Base-by-base conservation (phyloP, 2,888 invertebrate species). In the Phaedon cochleariae region DNA sequence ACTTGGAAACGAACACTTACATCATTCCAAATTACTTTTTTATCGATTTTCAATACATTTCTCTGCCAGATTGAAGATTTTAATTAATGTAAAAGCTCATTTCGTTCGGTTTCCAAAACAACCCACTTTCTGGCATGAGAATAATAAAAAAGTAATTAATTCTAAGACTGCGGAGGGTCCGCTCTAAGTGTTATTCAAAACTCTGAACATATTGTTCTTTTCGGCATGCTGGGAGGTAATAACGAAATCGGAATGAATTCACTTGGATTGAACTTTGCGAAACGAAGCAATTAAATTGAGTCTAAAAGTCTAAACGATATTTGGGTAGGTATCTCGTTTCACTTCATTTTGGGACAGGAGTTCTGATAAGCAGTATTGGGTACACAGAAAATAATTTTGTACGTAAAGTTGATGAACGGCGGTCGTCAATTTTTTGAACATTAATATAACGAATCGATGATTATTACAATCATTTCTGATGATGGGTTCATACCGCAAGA, bases 101-200 rank as follows among this genome's bases (percentile, higher is more conserved):
- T 34, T 34, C 34, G 6, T 2, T 34, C n/a, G n/a, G 26, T 26
- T 7, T 26, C 26, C 41, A 15, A 41, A n/a, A 15, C 41, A 41
- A 34, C 15, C 15, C 41, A n/a, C 26, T 26, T 26, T 7, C 26
- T 7, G 41, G 4, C 41, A 15, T 41, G 15, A 41, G 41, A 41
- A 41, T 41, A 41, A 41, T 41, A 41, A 41, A 41, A 41, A 41
- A 41, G 41, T 41, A 41, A 41, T 41, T n/a, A 41, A 41, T 15
- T 15, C 41, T 15, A 15, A 41, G 41, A 41, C 15, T 15, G n/a
- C 41, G 7, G 41, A 41, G 3, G 15, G n/a, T n/a, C n/a, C n/a
- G 4, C 41, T 15, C 1, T 41, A 15, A 3, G 3, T 9, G 31
- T 9, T 34, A 41, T 15, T 41, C 41, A 15, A n/a, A 41, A 41